These are phyloP conservation scores for Micromussa lordhowensis DNA, from an alignment of 92 coral and sea anemone species.

Conservation along the genomic window DNA sequence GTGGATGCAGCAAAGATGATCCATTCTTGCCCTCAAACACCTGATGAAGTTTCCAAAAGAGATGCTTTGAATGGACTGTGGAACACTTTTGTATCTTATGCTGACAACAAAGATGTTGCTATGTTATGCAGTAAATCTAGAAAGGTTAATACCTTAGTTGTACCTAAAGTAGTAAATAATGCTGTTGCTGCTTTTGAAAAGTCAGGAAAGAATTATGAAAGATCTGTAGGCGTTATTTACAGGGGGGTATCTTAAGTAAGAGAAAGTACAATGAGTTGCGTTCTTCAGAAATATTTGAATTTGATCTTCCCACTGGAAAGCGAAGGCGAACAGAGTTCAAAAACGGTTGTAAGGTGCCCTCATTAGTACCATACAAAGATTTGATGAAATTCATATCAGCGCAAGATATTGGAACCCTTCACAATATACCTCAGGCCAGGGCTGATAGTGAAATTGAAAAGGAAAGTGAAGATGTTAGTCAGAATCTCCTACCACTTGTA, in stretches of 20 bases:
- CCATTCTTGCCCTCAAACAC: slow-evolving; percentile 45
- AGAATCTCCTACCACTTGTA: slow-evolving; percentile 48
- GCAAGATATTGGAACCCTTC: slow-evolving; percentile 65
- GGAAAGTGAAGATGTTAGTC: slow-evolving; percentile 57
- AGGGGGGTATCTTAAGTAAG: slow-evolving; percentile 60
- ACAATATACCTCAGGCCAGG: slow-evolving; percentile 63
- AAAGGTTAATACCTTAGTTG: slow-evolving; percentile 46
- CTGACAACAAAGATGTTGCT: slow-evolving; percentile 48
- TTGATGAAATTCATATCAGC: slow-evolving; percentile 65
- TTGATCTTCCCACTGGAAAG: slow-evolving; percentile 47
- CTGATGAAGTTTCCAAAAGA: slow-evolving; percentile 21
- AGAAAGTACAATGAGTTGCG: slow-evolving; percentile 53
- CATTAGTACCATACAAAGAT: slow-evolving; percentile 65
- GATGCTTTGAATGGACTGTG: slow-evolving; percentile 24
- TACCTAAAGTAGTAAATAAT: slow-evolving; percentile 56
- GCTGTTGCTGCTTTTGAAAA: slow-evolving; percentile 60
- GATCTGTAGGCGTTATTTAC: slow-evolving; percentile 52
- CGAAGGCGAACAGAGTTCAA: slow-evolving; percentile 59
- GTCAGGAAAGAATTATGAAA: slow-evolving; percentile 42
- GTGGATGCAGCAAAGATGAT: slow-evolving; percentile 55
- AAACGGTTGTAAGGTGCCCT: slow-evolving; percentile 59
- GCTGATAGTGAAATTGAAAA: slow-evolving; percentile 54
- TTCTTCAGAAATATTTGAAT: slow-evolving; percentile 51
- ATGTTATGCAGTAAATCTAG: slow-evolving; percentile 47
- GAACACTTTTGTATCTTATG: slow-evolving; percentile 28